Evolutionary conservation across 2,113 vertebrate genomes (phyloP), one percentile per base, ranked within the genome.

Genomic region (Oncorhynchus tshawytscha): DNA sequence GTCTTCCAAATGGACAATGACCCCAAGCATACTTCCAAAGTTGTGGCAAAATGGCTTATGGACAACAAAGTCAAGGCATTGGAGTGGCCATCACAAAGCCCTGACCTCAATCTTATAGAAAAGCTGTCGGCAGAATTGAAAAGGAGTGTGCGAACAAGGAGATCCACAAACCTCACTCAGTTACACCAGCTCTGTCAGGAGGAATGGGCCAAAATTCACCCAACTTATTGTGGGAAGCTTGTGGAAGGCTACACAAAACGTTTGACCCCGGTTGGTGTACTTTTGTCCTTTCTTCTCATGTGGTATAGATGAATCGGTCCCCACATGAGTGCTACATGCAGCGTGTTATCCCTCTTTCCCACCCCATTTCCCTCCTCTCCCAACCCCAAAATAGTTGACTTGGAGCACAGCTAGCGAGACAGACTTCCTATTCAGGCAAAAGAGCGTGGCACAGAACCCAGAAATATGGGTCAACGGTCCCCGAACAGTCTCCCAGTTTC

Each of bases 391-490:
- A 39, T 39, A 73, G 15, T 48, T 25, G 51, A 72, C 72, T 45
- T 59, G 60, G 48, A 67, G 66, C 13, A 60, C 69, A 65, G 74
- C 82, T 78, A 70, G 48, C 7, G 66, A 88, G 70, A 81, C 80
- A 83, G 86, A 81, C 78, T 67, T 68, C 59, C 70, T 64, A 87
- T 90, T 88, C 75, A 87, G 49, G 69, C 59, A 48, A 83, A 60
- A 84, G 76, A 79, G 25, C 71, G 48, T 71, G 67, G 72, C 68
- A 57, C 6, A 51, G 69, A 39, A 76, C 45, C 4, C 66, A 49
- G 77, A 72, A 59, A 88, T 84, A 7, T 86, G 73, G 91, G 80
- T 78, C 79, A 91, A 87, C 88, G 88, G 88, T 88, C 78, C 78
- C 81, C 80, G 78, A 82, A 88, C 84, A 66, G 68, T 87, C 65